These are phyloP conservation scores for Brachyhypopomus occidentalis DNA, from an alignment of 2,113 vertebrate genomes.

Conservation along the genomic window DNA sequence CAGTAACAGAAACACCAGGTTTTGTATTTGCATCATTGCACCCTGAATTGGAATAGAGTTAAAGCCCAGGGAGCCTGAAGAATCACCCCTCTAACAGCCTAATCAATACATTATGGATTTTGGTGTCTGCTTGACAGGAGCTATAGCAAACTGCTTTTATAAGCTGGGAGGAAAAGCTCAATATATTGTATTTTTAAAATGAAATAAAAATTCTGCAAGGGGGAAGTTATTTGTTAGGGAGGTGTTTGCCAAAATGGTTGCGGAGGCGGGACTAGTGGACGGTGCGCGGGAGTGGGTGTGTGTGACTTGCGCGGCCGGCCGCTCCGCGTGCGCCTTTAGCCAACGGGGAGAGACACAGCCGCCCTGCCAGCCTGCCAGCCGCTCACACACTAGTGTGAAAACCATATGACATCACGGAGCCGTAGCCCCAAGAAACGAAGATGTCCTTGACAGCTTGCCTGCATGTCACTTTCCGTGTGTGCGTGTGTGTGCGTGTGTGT, in stretches of 20 bases:
- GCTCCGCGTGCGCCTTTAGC: not conserved
- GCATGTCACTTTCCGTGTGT: not conserved
- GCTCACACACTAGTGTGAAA: constrained; percentile 11
- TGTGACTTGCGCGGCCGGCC: not conserved
- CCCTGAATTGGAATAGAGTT: too few species aligned
- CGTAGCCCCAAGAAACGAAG: not conserved
- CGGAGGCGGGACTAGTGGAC: not conserved
- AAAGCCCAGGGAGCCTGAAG: too few species aligned
- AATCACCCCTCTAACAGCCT: not conserved
- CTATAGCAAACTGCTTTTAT: not conserved
- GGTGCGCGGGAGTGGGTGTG: not conserved
- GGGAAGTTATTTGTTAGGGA: not conserved
- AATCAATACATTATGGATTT: not conserved
- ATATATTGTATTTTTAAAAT: not conserved
- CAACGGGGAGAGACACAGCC: not conserved
- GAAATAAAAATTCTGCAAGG: not conserved
- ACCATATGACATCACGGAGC: not conserved
- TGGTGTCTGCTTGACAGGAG: not conserved
- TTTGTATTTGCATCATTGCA: too few species aligned
- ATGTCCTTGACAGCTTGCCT: constrained; percentile 13
- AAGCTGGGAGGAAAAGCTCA: not conserved
- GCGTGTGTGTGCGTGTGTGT: not conserved
- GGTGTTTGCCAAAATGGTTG: not conserved
- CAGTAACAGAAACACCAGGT: too few species aligned
- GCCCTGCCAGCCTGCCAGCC: not conserved